These are phyloP conservation scores for Piscicola geometra DNA, from an alignment of 2,888 invertebrate species.

Conservation along the genomic window DNA sequence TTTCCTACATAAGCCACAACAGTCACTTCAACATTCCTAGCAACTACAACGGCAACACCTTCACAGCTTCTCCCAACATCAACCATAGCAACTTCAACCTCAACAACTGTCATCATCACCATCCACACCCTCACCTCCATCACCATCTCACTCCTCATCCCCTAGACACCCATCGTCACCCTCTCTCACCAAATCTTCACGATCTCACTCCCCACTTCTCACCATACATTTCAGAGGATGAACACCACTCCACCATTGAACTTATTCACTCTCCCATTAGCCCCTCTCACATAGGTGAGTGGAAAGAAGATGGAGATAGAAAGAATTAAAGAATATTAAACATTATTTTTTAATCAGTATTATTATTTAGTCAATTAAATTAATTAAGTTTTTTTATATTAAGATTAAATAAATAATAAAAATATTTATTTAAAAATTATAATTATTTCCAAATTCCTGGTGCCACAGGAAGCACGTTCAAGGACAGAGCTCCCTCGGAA, in stretches of 20 bases:
- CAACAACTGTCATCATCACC: too few species aligned
- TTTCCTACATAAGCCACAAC: background rate
- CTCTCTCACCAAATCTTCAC: background rate
- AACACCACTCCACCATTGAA: conserved; percentile 9
- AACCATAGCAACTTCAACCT: background rate
- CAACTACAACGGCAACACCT: background rate
- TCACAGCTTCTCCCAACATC: background rate
- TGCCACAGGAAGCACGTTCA: background rate
- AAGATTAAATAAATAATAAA: too few species aligned
- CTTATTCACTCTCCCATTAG: background rate
- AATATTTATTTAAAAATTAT: too few species aligned
- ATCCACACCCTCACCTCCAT: background rate
- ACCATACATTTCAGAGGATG: conserved; percentile 25
- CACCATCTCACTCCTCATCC: background rate
- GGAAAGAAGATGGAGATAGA: too few species aligned
- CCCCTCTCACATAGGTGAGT: background rate
- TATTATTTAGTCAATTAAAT: too few species aligned
- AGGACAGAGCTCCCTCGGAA: background rate
- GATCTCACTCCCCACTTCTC: background rate
- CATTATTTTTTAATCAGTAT: too few species aligned
- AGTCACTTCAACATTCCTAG: background rate
- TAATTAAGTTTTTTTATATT: too few species aligned
- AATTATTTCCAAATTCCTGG: too few species aligned
- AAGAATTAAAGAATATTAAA: too few species aligned
- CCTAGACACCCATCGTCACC: background rate